Evolutionary conservation across 2,797 vertebrate genomes (phyloP), one percentile per base, ranked within the genome.

Genomic region (Anguilla anguilla): DNA sequence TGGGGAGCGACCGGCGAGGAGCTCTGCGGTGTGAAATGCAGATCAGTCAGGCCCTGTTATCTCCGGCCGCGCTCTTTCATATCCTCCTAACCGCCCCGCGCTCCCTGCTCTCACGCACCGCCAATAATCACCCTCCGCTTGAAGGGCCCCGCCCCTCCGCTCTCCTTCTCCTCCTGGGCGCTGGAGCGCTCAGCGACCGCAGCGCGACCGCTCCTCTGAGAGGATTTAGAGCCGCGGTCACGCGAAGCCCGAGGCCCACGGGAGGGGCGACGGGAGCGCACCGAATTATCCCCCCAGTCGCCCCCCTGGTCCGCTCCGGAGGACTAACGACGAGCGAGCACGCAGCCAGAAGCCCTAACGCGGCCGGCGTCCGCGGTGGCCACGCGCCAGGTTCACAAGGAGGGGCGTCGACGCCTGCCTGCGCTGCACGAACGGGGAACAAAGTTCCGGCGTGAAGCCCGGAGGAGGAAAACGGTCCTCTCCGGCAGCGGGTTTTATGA

Each of bases 21-120:
- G n/a, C 49, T 61, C 49, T 83, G 39, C 46, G 57, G 39, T 74
- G 67, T 79, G 35, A 85, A 88, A 79, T 83, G 72, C 17, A 31
- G 25, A 85, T 69, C 61, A 69, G 25, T 69, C 59, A 39, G 59
- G 35, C 59, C 84, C 79, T n/a, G 79, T 82, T 82, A 82, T 82
- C 79, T 82, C 79, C 2, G 46, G 79, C 79, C 25, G 6, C 25
- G 46, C 13, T 77, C 74, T 51, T 51, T 82, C 79, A 82, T 82
- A 82, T 82, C 79, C 79, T 82, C 25, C 25, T 11, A 22, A 22
- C 6, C n/a, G 46, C 43, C 43, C 79, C 19, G 13, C 10, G 6
- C 79, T 82, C 46, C 79, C 43, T 0, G 19, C 5, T 0, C 35
- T 39, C 64, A 6, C 15, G 6, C 74, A 4, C 17, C 11, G 39